Base-by-base conservation (phyloP, 2,797 vertebrate species). In the Enteromius mattozi region DNA sequence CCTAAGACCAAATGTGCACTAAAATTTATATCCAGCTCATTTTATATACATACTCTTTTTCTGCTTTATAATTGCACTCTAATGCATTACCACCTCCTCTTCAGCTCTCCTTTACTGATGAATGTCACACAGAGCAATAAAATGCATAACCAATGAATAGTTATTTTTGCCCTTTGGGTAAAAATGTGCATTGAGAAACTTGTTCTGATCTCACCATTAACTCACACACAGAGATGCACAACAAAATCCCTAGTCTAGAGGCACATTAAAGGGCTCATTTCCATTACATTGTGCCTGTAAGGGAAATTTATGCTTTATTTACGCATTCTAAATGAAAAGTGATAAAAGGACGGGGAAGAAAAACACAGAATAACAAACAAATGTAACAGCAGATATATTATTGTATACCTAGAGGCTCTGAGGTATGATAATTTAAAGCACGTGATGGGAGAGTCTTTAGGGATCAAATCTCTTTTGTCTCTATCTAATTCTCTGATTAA, bases 251-350 rank as follows among this genome's bases (percentile, higher is more conserved):
- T 35, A 75, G 79, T 54, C 77, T 76, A 42, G 75, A 86, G 40
- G 86, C 24, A 45, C 9, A 82, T 88, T 83, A 78, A 83, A 72
- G 80, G 74, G 40, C 71, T 82, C 35, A 84, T 85, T 87, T 86
- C 78, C 63, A 81, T 84, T 49, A 80, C 76, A 78, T 45, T 78
- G 56, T 82, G 72, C 51, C 86, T 83, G 33, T 61, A 66, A 71
- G 80, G 75, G 47, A 47, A 75, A 85, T 84, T 19, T 84, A 78
- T 80, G 61, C 54, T 80, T 79, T 85, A 80, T 79, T 83, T 83
- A 77, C 37, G 74, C 82, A 83, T 83, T 78, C 75, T 84, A 78
- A 84, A 79, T 68, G 70, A 56, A 49, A 74, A 76, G 71, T 35
- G 37, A 71, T 84, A 76, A 84, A 86, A 83, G 59, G 49, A 59